Evolutionary conservation across 2,888 invertebrate genomes (phyloP).

Genomic region (Ectemnius lituratus): DNA sequence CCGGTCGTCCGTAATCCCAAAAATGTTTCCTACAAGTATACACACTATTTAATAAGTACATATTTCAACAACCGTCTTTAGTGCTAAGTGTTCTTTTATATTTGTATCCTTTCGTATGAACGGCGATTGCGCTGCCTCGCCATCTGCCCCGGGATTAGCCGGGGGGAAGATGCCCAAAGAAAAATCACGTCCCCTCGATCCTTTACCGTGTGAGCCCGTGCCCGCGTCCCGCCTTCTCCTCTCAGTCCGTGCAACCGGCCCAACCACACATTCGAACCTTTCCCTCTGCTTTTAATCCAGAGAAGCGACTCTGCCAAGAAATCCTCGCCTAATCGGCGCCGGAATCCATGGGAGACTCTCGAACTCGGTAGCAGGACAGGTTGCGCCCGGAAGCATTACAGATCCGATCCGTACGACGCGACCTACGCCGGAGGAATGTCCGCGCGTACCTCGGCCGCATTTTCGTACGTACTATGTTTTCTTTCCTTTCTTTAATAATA

Average conservation of each 20-base stretch:
- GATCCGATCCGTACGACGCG: conserved; percentile 16
- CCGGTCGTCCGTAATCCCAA: conserved; percentile 70
- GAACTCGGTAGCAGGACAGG: background rate
- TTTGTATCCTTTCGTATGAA: conserved; percentile 56
- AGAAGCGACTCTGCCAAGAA: too few species aligned
- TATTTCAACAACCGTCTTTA: conserved; percentile 75
- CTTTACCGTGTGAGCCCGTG: conserved; percentile 9
- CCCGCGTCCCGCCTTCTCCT: conserved; percentile 5
- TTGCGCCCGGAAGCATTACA: conserved; percentile 5
- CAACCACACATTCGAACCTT: background rate
- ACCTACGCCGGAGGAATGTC: background rate
- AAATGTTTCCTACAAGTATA: conserved; percentile 75
- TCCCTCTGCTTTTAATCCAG: background rate
- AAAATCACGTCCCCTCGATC: conserved; percentile 54
- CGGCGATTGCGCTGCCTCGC: conserved; percentile 3
- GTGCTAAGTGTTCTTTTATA: conserved; percentile 69
- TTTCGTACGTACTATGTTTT: conserved; percentile 54
- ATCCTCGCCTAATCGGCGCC: too few species aligned
- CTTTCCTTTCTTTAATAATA: conserved; percentile 60
- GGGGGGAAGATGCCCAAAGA: conserved; percentile 45
- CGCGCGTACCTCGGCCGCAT: conserved; percentile 11
- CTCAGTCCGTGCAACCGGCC: conserved; percentile 7
- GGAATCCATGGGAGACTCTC: too few species aligned
- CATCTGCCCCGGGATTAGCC: too few species aligned
- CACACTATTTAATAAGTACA: conserved; percentile 76